Conservation (phyloP, 92 coral and sea anemone species). For the Heteractis magnifica region DNA sequence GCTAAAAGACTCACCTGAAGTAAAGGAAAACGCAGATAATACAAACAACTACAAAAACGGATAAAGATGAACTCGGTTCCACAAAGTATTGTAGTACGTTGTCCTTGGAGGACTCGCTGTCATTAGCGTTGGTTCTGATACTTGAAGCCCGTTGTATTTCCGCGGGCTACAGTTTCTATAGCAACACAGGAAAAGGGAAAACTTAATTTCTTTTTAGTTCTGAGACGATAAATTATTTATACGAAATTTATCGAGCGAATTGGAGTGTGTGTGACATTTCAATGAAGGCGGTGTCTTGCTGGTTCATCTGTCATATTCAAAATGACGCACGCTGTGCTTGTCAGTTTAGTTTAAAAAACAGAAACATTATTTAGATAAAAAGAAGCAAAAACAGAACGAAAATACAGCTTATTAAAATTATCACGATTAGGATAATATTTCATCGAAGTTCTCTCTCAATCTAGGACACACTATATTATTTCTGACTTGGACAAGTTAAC, state of each 20-base stretch:
- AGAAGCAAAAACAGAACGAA: not conserved
- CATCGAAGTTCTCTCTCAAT: not conserved
- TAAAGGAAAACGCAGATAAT: too few relatives aligned
- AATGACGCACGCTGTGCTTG: not conserved
- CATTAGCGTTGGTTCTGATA: not conserved
- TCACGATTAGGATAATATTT: not conserved
- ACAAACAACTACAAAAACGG: not conserved
- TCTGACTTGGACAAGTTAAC: too few relatives aligned
- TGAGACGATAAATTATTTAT: not conserved
- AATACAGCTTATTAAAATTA: too few relatives aligned
- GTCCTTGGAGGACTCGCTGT: not conserved
- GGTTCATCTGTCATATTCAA: not conserved
- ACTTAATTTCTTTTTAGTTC: not conserved
- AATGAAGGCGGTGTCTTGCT: not conserved
- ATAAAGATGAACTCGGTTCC: not conserved
- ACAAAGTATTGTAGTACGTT: too few relatives aligned
- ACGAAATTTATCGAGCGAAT: not conserved
- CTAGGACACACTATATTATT: too few relatives aligned
- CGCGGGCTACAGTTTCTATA: not conserved
- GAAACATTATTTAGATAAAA: not conserved
- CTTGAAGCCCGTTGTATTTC: not conserved
- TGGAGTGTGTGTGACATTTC: not conserved
- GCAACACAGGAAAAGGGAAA: not conserved
- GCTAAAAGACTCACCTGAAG: not conserved
- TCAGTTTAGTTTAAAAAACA: not conserved